Evolutionary conservation across 2,797 vertebrate species (phyloP), one percentile per base, ranked within the genome.

Genomic region (Coracias cyanogaster): DNA sequence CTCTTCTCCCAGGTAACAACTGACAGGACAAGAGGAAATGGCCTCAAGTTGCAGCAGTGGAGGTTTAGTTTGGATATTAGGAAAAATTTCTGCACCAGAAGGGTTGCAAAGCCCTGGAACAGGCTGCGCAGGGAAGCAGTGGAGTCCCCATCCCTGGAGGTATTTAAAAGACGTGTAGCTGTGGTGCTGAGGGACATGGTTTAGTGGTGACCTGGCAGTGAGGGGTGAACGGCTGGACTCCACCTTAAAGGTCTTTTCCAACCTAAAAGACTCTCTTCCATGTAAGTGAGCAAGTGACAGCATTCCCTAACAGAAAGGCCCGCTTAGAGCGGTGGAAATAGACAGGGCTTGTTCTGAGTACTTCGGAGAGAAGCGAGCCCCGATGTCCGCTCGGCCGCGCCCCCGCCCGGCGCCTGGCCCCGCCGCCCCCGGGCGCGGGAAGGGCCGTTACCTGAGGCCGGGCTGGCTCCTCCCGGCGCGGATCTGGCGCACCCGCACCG

Each of bases 391-490:
- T 8, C 10, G 6, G 45, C 52, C 12, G 3, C 10, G 46, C 7
- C 7, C 17, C 26, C 18, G 21, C 46, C 18, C 57, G 1, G 22
- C n/a, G 37, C n/a, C 82, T 25, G 48, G 15, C 52, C 9, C 52
- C 29, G 29, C 10, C 25, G 9, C 5, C 24, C 4, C 37, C 25
- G 1, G 24, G 8, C 9, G 24, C 21, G 24, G 54, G 33, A 9
- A 7, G 17, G 19, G 58, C 22, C 51, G n/a, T 97, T 96, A 99
- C 99, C 99, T 98, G 64, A 99, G 98, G n/a, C 99, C 99, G 6
- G 99, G 99, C 8, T 98, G 98, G 98, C 98, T 99, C 78, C 99
- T 98, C 16, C 99, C 99, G 6, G 99, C 99, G 58, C 99, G 98
- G 97, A 99, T 99, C 95, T 99, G 99, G 88, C 95, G 98, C 94